phyloP scores from a whole-genome alignment of 1,140 invertebrate genomes.

The Oedothorax gibbosus region DNA sequence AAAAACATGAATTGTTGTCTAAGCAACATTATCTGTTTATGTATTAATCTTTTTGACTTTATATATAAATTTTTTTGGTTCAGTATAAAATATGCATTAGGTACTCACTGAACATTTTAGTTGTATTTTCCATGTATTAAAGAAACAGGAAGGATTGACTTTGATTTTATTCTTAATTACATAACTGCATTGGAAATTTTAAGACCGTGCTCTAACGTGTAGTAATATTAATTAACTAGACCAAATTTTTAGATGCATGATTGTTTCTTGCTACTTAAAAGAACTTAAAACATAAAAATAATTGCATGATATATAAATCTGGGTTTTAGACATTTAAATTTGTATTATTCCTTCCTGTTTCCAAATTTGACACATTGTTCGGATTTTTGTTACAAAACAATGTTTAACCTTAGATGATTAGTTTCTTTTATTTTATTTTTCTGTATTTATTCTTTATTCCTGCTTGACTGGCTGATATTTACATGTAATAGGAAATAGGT shows the following conservation, averaged over 20 bases:
- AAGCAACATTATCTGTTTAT: slow-evolving; percentile 17
- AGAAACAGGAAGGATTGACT: slow-evolving; percentile 32
- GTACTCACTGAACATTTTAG: slow-evolving; percentile 29
- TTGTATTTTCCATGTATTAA: slow-evolving; percentile 30
- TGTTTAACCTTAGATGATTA: slow-evolving; percentile 56
- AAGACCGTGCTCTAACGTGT: not conserved
- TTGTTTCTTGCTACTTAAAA: not conserved
- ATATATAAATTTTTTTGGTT: slow-evolving; percentile 38
- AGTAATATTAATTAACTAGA: not conserved
- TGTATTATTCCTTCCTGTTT: slow-evolving; percentile 35
- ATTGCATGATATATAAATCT: not conserved
- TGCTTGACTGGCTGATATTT: slow-evolving; percentile 59
- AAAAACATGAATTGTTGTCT: slow-evolving; percentile 31
- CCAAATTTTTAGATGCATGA: not conserved
- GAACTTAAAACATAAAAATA: not conserved
- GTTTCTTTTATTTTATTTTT: slow-evolving; percentile 26
- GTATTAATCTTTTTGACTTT: slow-evolving; percentile 36
- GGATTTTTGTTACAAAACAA: slow-evolving; percentile 38
- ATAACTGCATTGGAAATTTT: not conserved
- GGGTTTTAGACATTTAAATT: slow-evolving; percentile 2
- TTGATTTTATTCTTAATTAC: not conserved
- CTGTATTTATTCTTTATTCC: slow-evolving; percentile 41
- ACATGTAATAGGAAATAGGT: slow-evolving; percentile 61
- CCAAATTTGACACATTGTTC: slow-evolving; percentile 45
- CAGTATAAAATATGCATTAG: slow-evolving; percentile 48